Conservation (phyloP, 2,113 vertebrate genomes). For the Sakesphorus luctuosus region DNA sequence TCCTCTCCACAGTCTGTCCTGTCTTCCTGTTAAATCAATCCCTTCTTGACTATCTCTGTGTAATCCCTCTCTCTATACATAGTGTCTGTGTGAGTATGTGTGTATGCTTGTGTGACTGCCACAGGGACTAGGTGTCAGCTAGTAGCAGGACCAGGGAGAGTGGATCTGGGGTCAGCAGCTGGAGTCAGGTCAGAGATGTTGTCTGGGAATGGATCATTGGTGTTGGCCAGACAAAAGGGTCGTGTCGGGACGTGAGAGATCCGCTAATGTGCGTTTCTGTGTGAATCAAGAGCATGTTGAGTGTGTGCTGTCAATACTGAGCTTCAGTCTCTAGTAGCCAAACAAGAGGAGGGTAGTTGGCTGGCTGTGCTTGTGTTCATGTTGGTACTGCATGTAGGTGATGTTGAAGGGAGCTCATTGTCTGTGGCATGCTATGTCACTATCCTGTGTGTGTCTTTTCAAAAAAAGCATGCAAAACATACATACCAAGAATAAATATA, state of each 20-base stretch:
- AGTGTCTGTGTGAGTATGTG: no score
- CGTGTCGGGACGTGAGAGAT: fast-evolving
- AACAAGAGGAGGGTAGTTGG: fast-evolving
- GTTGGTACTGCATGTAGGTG: background rate
- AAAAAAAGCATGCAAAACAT: background rate
- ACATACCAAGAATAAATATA: background rate
- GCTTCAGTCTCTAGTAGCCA: background rate
- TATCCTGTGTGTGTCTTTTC: background rate
- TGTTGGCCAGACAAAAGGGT: fast-evolving
- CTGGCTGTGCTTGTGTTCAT: background rate
- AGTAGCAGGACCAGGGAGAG: background rate
- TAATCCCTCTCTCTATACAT: background rate
- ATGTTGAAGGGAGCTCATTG: background rate
- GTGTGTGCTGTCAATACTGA: background rate
- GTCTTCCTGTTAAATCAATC: background rate
- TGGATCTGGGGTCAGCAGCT: background rate
- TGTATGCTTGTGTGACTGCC: background rate
- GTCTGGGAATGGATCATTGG: background rate
- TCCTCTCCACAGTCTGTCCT: background rate
- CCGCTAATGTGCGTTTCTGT: fast-evolving
- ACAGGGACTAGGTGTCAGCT: background rate
- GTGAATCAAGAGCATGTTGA: background rate
- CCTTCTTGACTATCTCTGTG: background rate
- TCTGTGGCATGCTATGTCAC: background rate
- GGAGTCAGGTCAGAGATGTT: background rate